Base-by-base conservation (phyloP, 2,888 invertebrate genomes). In the Pheosia tremula region DNA sequence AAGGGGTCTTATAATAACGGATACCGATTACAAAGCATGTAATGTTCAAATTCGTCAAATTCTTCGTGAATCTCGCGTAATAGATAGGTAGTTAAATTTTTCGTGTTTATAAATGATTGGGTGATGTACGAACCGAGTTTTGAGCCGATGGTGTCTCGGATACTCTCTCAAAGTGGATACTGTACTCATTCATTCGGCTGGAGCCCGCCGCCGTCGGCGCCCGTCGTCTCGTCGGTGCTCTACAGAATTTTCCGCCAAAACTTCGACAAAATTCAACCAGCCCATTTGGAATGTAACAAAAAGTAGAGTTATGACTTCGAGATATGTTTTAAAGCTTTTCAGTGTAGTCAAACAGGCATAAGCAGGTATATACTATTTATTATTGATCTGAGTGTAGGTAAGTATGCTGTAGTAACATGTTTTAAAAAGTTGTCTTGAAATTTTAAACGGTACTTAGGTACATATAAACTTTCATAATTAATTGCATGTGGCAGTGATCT, bases 131-230 rank as follows among this genome's bases (percentile, higher is more conserved):
- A 58, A 73, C 68, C 67, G 75, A 76, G 74, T 72, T 74, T 60
- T 54, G 64, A 71, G 73, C 61, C 61, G 64, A 63, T 77, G 69
- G 79, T 80, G 79, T 61, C 59, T 61, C 45, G 37, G 60, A 65
- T 24, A 24, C 24, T 24, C 24, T 24, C 24, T 24, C 24, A 24
- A 24, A 24, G 24, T 62, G 64, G 61, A 71, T 68, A 65, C 64
- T 65, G 62, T 66, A 69, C 67, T 75, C 78, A 78, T 79, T 85
- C 85, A 83, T 76, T 83, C 84, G 77, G 74, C 72, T 72, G 79
- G 74, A 74, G 79, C 70, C 76, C 70, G 69, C 71, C 77, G 77
- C 70, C 77, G 77, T 63, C 74, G 80, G 69, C 75, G 78, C 68
- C 78, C 73, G 80, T 74, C 81, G 81, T 71, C 73, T 74, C 59